Percentiles rank a stretch among this genome's conserved stretches.
These are phyloP conservation scores for Drosophila mercatorum DNA, from an alignment of 2,888 invertebrate genomes.

Conservation along the genomic window DNA sequence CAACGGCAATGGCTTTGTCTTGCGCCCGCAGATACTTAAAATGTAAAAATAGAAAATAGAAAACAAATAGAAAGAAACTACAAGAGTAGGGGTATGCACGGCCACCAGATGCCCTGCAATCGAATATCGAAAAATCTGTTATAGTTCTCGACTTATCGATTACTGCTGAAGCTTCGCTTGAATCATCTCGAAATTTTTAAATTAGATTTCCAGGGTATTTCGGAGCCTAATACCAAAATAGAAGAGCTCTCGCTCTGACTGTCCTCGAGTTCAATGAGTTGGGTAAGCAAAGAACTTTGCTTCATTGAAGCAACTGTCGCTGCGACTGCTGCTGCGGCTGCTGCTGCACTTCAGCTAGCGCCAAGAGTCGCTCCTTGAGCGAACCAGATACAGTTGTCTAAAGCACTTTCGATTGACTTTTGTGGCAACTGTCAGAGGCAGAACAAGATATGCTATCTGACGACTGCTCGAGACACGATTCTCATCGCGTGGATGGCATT, in stretches of 20 bases:
- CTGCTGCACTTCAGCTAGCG: conserved; percentile 2
- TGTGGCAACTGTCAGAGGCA: conserved; percentile 16
- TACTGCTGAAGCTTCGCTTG: no score
- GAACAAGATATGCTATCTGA: conserved; percentile 14
- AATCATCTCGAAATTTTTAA: no score
- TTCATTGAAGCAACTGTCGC: conserved; percentile 9
- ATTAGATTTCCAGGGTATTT: no score
- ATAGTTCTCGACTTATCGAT: no score
- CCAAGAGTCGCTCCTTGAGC: conserved; percentile 2
- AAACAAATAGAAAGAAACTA: conserved; percentile 29
- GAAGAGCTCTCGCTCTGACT: not conserved
- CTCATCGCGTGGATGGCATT: conserved; percentile 39
- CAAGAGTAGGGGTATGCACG: not conserved
- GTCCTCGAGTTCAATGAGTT: conserved; percentile 4
- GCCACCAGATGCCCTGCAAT: conserved; percentile 5
- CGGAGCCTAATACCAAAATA: no score
- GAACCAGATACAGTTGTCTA: conserved; percentile 34
- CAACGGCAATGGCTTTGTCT: conserved; percentile 62
- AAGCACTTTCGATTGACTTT: conserved; percentile 9
- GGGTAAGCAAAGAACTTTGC: not conserved
- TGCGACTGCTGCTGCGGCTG: not conserved
- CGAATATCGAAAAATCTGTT: no score
- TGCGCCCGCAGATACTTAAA: conserved; percentile 22
- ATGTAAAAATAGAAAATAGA: conserved; percentile 37
- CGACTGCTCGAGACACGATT: not conserved